Base-by-base conservation (phyloP, 2,113 vertebrate species). In the Elachura formosa region DNA sequence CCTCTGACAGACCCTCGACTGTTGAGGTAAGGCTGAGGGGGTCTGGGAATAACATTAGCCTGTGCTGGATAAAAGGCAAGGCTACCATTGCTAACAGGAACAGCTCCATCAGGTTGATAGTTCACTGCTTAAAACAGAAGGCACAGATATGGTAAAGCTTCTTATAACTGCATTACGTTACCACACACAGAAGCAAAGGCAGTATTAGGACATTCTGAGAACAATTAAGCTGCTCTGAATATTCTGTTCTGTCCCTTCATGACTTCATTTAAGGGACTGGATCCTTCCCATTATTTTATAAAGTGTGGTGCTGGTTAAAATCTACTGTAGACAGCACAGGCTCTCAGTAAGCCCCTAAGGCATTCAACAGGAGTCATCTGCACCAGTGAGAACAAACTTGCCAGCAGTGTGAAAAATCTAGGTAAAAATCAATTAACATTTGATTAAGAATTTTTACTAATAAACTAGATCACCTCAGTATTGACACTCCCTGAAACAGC, bases 1-100 rank as follows among this genome's bases (percentile, higher is more conserved):
- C 99, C 99, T 98, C 98, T 98, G 56, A 98, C 84, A 87, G 98
- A 97, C 77, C 98, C 98, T 92, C 98, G 98, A 81, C 84, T 97
- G 79, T 76, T 97, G 93, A 98, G 96, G 93, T 98, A 99, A 3
- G 98, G 96, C 93, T 98, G 99, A 84, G 97, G 75, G 7, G 98
- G 95, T 93, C 98, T 98, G 92, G 97, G 97, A 85, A 97, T 96
- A 67, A 98, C 84, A 74, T 96, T 97, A 69, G 97, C 97, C 72
- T 97, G 98, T 86, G 98, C 98, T 92, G 98, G 98, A 97, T 97
- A 98, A 95, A 98, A 98, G 69, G 98, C 92, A 69, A 98, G 98
- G 90, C 98, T 98, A 84, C 98, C 97, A 61, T 98, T 98, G 97
- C 97, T 98, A 84, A 98, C 94, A 40, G 97, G 96, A 97, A 96